Percentiles rank a stretch among this genome's conserved stretches.
phyloP scores from a whole-genome alignment of 1,140 invertebrate genomes.

The Lepidotrigona ventralis region DNA sequence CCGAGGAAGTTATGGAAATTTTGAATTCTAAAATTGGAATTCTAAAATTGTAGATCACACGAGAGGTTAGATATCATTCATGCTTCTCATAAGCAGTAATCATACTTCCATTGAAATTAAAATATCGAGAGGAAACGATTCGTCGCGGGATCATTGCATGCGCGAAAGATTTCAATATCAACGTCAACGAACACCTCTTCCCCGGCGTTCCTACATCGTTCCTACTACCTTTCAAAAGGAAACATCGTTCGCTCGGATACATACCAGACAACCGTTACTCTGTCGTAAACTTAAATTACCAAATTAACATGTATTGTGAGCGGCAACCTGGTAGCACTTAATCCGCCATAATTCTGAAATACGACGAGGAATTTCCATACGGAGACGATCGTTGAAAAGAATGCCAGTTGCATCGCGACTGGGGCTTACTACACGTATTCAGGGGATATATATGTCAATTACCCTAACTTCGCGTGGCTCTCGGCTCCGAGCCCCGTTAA shows the following conservation, averaged over 20 bases:
- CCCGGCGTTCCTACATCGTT: too few species aligned
- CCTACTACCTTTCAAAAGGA: not conserved
- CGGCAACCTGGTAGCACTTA: too few species aligned
- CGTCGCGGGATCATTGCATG: too few species aligned
- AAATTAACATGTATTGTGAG: not conserved
- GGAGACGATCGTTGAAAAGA: not conserved
- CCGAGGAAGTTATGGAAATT: too few species aligned
- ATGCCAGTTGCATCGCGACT: not conserved
- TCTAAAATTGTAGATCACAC: too few species aligned
- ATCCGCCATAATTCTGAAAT: not conserved
- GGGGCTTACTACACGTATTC: not conserved
- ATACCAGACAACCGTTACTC: not conserved
- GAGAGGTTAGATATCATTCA: too few species aligned
- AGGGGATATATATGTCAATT: constrained; percentile 5
- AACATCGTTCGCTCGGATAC: not conserved
- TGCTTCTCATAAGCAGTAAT: too few species aligned
- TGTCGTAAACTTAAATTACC: not conserved
- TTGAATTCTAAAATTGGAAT: too few species aligned
- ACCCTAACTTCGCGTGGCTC: not conserved
- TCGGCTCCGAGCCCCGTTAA: not conserved
- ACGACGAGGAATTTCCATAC: not conserved
- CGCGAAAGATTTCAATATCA: not conserved
- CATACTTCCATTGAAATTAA: too few species aligned
- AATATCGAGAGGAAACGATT: too few species aligned
- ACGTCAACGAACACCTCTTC: too few species aligned